Conservation (phyloP, 1,140 invertebrate species). For the Scaptomyza graminum region DNA sequence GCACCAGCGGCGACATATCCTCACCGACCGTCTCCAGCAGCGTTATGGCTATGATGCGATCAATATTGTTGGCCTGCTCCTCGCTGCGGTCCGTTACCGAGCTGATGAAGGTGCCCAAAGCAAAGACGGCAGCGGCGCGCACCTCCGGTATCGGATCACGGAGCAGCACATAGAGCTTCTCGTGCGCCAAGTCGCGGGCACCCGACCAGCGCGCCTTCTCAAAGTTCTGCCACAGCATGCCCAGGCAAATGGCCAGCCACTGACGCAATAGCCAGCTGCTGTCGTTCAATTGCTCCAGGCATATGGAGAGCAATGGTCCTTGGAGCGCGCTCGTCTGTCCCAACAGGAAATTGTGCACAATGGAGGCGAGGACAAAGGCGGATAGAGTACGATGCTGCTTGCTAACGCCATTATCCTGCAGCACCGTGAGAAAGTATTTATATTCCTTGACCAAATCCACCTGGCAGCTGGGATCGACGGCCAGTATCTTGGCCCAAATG, state of each 20-base stretch:
- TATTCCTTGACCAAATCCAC: slow-evolving; percentile 98
- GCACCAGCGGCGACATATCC: slow-evolving; percentile 95
- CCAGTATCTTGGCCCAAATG: slow-evolving; percentile 99
- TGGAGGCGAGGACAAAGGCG: slow-evolving; percentile 95
- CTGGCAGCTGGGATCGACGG: slow-evolving; percentile 97
- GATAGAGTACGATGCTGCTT: slow-evolving; percentile 94
- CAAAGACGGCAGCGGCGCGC: slow-evolving; percentile 94
- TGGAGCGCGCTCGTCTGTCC: slow-evolving; percentile 95
- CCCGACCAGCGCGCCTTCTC: slow-evolving; percentile 97
- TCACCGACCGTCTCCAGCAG: slow-evolving; percentile 90
- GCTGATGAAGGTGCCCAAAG: slow-evolving; percentile 96
- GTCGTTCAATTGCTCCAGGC: slow-evolving; percentile 91
- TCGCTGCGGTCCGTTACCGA: slow-evolving; percentile 92
- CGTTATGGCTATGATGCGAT: slow-evolving; percentile 94
- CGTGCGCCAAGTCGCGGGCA: slow-evolving; percentile 97
- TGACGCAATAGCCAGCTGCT: slow-evolving; percentile 89
- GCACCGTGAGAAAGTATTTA: slow-evolving; percentile 96
- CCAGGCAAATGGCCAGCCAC: slow-evolving; percentile 96
- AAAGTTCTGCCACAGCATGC: slow-evolving; percentile 96
- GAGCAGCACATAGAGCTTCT: slow-evolving; percentile 93
- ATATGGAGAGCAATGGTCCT: slow-evolving; percentile 94
- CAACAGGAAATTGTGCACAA: slow-evolving; percentile 94
- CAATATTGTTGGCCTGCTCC: slow-evolving; percentile 96
- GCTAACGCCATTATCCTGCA: slow-evolving; percentile 92
- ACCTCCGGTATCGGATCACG: slow-evolving; percentile 94